Percentiles rank a stretch among this genome's conserved stretches.
phyloP scores from a whole-genome alignment of 2,797 vertebrate species.

The Sebastes itinus region DNA sequence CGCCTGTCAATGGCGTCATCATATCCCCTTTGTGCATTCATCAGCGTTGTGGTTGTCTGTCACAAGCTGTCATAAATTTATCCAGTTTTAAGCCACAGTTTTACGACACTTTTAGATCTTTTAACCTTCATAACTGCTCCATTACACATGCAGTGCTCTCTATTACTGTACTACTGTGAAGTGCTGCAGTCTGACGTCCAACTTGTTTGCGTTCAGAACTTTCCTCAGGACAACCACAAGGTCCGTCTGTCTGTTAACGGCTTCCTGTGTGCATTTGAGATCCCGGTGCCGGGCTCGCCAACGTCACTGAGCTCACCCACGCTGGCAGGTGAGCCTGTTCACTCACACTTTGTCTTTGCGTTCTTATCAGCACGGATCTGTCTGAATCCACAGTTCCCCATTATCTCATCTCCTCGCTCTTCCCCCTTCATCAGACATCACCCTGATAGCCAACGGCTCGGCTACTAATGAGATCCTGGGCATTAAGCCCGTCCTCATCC shows the following conservation, averaged over 20 bases:
- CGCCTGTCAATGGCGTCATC: no score
- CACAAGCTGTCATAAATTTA: no score
- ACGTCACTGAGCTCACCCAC: constrained; percentile 86
- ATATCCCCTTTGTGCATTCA: no score
- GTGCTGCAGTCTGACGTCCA: background rate
- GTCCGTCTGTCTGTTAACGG: constrained; percentile 93
- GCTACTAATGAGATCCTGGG: constrained; percentile 81
- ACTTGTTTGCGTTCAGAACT: constrained; percentile 83
- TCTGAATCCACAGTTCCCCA: background rate
- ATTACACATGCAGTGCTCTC: background rate
- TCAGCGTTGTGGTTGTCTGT: no score
- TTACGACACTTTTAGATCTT: no score
- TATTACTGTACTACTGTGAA: background rate
- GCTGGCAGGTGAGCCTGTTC: constrained; percentile 84
- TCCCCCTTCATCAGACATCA: constrained; percentile 44
- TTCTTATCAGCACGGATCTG: background rate
- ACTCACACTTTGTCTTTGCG: background rate
- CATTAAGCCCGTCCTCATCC: constrained; percentile 83
- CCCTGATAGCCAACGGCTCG: constrained; percentile 81
- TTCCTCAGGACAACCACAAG: constrained; percentile 98
- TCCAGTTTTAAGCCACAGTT: no score
- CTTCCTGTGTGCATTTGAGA: constrained; percentile 95
- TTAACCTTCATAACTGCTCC: background rate
- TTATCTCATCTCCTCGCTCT: background rate
- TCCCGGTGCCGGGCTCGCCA: constrained; percentile 94